Percentiles rank a stretch among this genome's conserved stretches.
Conservation (phyloP, 2,113 vertebrate genomes). For the Cyanoliseus patagonus region DNA sequence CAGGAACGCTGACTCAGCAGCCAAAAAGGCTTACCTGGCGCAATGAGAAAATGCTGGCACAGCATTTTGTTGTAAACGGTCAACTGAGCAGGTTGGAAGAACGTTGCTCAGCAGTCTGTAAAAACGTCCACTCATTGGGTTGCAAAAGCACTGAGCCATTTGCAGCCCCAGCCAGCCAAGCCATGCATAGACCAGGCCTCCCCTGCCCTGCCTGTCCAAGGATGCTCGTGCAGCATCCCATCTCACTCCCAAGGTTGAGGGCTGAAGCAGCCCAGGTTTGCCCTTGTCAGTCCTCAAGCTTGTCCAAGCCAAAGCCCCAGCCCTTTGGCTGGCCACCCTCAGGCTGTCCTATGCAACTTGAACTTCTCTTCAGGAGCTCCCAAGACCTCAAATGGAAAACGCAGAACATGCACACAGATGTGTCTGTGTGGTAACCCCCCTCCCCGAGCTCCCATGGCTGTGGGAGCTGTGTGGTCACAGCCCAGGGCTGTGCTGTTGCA, state of each 20-base stretch:
- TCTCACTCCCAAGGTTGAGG: rapidly evolving
- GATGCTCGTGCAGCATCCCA: neutral
- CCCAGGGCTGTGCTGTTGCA: rapidly evolving
- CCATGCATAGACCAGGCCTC: rapidly evolving
- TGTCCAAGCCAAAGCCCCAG: neutral
- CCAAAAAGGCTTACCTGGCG: neutral
- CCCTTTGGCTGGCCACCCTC: neutral
- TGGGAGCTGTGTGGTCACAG: neutral
- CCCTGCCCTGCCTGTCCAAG: neutral
- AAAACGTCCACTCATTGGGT: neutral
- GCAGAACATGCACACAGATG: rapidly evolving
- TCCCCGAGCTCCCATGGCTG: no score
- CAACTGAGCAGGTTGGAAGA: neutral
- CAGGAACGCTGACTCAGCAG: neutral
- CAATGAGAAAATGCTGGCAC: neutral
- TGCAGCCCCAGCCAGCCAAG: rapidly evolving
- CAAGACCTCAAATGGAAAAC: rapidly evolving
- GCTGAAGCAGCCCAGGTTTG: rapidly evolving
- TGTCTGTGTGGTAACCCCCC: rapidly evolving
- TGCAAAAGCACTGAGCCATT: rapidly evolving
- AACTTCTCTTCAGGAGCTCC: neutral
- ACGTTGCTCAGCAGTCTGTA: neutral
- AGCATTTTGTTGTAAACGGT: neutral
- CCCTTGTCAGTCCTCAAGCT: neutral
- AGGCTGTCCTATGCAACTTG: rapidly evolving